Evolutionary conservation across 2,797 vertebrate genomes (phyloP).

Genomic region (Molossus alvarezi): DNA sequence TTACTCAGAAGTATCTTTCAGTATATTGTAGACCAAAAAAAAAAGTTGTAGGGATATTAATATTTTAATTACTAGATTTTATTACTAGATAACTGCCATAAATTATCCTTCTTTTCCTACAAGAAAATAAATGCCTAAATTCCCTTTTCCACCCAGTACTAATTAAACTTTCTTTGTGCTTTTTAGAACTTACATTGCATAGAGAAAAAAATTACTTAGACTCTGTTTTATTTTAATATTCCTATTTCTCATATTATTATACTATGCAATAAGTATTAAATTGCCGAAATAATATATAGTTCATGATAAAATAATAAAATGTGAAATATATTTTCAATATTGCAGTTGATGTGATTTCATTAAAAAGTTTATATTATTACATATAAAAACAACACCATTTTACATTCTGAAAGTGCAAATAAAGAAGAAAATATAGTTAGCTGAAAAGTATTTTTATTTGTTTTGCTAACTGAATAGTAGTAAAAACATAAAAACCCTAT

Average conservation of each 20-base stretch:
- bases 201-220: slow-evolving; percentile 4
- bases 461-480: background rate
- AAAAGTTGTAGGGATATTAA: background rate
- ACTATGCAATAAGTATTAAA: background rate
- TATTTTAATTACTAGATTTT: background rate
- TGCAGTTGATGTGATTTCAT: background rate
- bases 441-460: background rate
- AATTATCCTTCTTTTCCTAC: background rate
- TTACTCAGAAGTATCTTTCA: background rate
- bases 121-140: background rate
- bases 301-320: background rate
- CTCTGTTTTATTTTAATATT: background rate
- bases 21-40: background rate
- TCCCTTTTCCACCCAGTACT: background rate
- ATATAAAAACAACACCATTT: slow-evolving; percentile 7
- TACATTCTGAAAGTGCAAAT: background rate
- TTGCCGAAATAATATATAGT: background rate
- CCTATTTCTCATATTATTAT: background rate
- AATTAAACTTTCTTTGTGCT: background rate
- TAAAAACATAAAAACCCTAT: background rate
- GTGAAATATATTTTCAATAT: background rate
- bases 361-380: background rate
- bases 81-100: background rate
- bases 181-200: background rate
- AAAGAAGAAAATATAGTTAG: background rate